Evolutionary conservation across 2,113 vertebrate genomes (phyloP).

Genomic region (Meriones unguiculatus): DNA sequence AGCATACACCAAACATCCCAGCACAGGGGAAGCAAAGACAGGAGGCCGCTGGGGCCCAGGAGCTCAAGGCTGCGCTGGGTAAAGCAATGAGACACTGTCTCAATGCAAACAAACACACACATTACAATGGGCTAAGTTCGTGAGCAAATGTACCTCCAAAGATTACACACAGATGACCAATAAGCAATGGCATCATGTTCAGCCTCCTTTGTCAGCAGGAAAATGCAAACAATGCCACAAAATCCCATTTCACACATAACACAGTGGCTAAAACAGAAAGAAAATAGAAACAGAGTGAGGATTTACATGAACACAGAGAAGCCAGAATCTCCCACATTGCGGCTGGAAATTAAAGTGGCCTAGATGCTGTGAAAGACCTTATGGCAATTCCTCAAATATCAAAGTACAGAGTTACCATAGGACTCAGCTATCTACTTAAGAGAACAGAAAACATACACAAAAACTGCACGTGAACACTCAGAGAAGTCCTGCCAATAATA

Average conservation of each 20-base stretch:
- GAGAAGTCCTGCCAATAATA: neutral
- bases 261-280: neutral
- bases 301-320: neutral
- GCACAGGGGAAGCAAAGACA: neutral
- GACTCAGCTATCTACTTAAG: neutral
- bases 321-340: neutral
- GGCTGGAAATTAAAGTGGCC: neutral
- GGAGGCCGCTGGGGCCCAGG: neutral
- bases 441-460: constrained; percentile 29
- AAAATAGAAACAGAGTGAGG: neutral
- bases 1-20: neutral
- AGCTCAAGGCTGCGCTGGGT: neutral
- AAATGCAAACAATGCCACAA: constrained; percentile 47
- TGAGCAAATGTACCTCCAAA: constrained; percentile 22
- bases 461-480: neutral
- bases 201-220: neutral
- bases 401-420: constrained; percentile 18
- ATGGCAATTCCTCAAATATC: constrained; percentile 49
- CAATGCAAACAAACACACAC: neutral
- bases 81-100: neutral
- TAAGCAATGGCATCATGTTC: neutral
- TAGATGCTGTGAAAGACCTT: neutral
- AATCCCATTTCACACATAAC: constrained; percentile 3
- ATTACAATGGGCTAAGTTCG: neutral
- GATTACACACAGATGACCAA: neutral